These are phyloP conservation scores for Drepana arcuata DNA, from an alignment of 1,140 invertebrate genomes.

Conservation along the genomic window DNA sequence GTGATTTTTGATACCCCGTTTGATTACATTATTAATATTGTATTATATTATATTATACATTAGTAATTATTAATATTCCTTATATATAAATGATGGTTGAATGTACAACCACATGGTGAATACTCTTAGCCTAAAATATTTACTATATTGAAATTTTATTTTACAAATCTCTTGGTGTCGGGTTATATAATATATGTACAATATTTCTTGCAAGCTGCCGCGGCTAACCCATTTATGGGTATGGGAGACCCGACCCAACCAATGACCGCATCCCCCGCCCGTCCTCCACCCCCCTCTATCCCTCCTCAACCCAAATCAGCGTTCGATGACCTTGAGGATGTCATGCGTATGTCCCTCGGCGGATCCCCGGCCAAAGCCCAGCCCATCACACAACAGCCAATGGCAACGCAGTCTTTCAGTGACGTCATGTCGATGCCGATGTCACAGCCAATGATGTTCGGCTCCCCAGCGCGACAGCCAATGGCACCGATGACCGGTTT, in stretches of 20 bases:
- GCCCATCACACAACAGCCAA: constrained; percentile 60
- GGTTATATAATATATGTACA: constrained; percentile 11
- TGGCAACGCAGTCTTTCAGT: constrained; percentile 46
- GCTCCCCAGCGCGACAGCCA: constrained; percentile 75
- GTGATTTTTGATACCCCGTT: too few relatives aligned
- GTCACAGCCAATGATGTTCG: constrained; percentile 69
- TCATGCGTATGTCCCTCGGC: constrained; percentile 78
- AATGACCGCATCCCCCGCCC: constrained; percentile 64
- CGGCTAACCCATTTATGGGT: constrained; percentile 70
- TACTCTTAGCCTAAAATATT: too few relatives aligned
- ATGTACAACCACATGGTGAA: too few relatives aligned
- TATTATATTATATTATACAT: too few relatives aligned
- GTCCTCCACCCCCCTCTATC: constrained; percentile 51
- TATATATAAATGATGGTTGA: too few relatives aligned
- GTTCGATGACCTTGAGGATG: constrained; percentile 81
- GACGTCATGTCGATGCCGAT: constrained; percentile 44
- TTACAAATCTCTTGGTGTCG: constrained; percentile 8
- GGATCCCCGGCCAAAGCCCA: constrained; percentile 74
- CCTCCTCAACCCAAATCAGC: constrained; percentile 74
- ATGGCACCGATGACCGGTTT: constrained; percentile 70
- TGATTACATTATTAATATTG: too few relatives aligned
- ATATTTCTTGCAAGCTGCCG: constrained; percentile 77
- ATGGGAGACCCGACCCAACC: constrained; percentile 72
- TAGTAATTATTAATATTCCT: too few relatives aligned
- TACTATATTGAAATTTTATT: too few relatives aligned